Evolutionary conservation across 2,888 invertebrate species (phyloP), one percentile per base, ranked within the genome.

Genomic region (Myathropa florea): DNA sequence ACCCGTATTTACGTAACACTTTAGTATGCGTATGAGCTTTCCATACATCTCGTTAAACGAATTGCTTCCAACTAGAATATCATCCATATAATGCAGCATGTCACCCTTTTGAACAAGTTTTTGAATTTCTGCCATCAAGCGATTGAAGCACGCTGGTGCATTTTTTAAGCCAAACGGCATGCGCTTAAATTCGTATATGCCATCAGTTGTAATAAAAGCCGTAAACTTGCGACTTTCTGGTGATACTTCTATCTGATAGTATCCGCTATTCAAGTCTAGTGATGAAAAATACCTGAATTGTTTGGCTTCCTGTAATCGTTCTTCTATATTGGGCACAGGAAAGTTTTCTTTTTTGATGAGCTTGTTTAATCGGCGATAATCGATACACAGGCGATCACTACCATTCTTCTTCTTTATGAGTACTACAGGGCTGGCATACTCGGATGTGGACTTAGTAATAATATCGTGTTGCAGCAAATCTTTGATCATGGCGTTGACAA

Each of bases 261-360:
- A 60, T 28, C 60, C 60, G n/a, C 60, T 60, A 30, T 3, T 28
- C 28, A 88, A 59, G 23, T 83, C 88, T 14, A 64, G 28, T 21
- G 70, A 59, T 36, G 85, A 55, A 33, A 85, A 81, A 59, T 61
- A 85, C 18, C 33, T 70, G 65, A 64, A 77, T 59, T 39, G 68
- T 18, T 65, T 67, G 23, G 63, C 73, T 14, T 67, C 73, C 55
- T 82, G 78, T 18, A 86, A 68, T n/a, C 64, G 68, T 65, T 84
- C 79, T 21, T 84, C 70, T 3, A 88, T 88, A 55, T 88, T 87
- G 0, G 83, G 88, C 26, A 82, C 72, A 14, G 88, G 86, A 63
- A 68, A 84, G 3, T 78, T 64, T 60, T 87, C 64, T 61, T 80
- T 88, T 3, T 18, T 36, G 36, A 75, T 77, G 2, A 63, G 39